Conservation (phyloP, 2,888 invertebrate species). For the Formica aserva region DNA sequence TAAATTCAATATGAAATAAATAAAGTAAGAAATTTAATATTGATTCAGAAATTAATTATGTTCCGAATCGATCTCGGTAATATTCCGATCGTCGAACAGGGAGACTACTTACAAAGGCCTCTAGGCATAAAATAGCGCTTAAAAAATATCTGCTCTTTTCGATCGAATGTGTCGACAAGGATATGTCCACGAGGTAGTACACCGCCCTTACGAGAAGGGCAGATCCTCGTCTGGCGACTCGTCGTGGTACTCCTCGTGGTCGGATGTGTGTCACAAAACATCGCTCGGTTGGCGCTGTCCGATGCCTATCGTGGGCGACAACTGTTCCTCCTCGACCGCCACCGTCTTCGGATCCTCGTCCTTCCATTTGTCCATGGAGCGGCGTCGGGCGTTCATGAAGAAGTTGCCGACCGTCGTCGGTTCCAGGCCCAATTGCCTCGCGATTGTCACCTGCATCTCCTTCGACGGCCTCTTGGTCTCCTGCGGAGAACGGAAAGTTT, state of each 20-base stretch:
- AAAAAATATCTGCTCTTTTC: neutral
- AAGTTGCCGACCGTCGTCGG: slow-evolving; percentile 99
- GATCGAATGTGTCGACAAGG: slow-evolving; percentile 43
- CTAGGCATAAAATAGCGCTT: neutral
- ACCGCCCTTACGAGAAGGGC: slow-evolving; percentile 82
- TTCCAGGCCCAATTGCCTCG: slow-evolving; percentile 97
- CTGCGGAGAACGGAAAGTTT: slow-evolving; percentile 86
- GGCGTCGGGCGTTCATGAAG: slow-evolving; percentile 99
- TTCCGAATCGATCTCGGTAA: neutral
- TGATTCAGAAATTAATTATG: neutral
- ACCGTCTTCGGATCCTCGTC: slow-evolving; percentile 93
- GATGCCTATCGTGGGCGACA: slow-evolving; percentile 85
- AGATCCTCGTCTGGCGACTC: slow-evolving; percentile 85
- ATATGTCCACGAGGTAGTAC: slow-evolving; percentile 29
- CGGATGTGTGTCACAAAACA: slow-evolving; percentile 86
- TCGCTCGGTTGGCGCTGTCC: slow-evolving; percentile 84
- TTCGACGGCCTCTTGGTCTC: slow-evolving; percentile 99
- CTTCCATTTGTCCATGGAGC: slow-evolving; percentile 99
- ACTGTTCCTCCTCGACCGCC: slow-evolving; percentile 84
- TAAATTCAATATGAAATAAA: neutral
- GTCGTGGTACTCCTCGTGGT: slow-evolving; percentile 86
- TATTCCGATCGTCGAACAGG: neutral
- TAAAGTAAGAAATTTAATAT: neutral
- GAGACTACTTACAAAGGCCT: neutral
- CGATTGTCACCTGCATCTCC: slow-evolving; percentile 99